Base-by-base conservation (phyloP, 23 tunicate genomes). In the Botrylloides violaceus region DNA sequence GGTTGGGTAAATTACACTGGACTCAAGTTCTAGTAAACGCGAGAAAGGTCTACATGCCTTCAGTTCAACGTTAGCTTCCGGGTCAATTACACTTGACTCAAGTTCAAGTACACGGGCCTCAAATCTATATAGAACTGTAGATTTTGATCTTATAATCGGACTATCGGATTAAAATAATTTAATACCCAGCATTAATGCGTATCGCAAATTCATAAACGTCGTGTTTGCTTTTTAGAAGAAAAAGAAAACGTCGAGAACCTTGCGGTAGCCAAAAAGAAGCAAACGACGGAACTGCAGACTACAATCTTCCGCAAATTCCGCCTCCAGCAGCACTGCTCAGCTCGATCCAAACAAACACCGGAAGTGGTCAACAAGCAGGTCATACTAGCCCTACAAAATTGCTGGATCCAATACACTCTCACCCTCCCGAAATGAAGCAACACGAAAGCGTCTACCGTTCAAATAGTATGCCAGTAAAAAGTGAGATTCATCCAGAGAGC, bases 301-400 rank as follows among this genome's bases (percentile, higher is more conserved):
- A 84, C 77, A 80, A 80, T 49, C 71, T 89, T 9, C 96, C 96
- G 3, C 84, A 79, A 60, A 89, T 89, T 66, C 96, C 96, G 9
- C 96, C 89, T 3, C 96, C 96, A 3, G 66, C 70, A 60, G 70
- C 87, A 9, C 71, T 78, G 33, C 34, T 81, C 18, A 87, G 71
- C 61, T 59, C 81, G 2, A 59, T 50, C 2, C 81, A 70, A 36
- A 79, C 36, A 59, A 64, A 35, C 22, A 80, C 63, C 29, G 15
- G 15, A 47, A n/a, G 28, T 22, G 53, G 92, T 71, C 21, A 56
- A 33, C 71, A 37, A 72, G 4, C 58, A 65, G 36, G 80, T 24
- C 2, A 25, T 75, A 19, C 53, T 15, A 43, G 53, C 53, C 53
- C 53, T 9, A 43, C 53, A 43, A 43, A 43, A 15, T 7, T 15